Base-by-base conservation (phyloP, 2,797 vertebrate genomes). In the Antrozous pallidus region DNA sequence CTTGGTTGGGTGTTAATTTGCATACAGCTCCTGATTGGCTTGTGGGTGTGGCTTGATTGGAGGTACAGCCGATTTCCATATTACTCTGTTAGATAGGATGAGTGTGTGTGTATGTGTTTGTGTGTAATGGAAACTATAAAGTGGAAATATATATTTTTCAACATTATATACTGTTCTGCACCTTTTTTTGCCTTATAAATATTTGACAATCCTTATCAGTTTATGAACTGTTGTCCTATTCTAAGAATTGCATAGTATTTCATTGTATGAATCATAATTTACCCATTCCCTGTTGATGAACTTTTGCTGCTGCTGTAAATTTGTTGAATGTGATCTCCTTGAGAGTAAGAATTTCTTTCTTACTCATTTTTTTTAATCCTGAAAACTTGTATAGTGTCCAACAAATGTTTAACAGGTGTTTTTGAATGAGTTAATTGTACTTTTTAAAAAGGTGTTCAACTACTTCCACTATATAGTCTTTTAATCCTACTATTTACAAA, bases 281-380 rank as follows among this genome's bases (percentile, higher is more conserved):
- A 87, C 18, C 42, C 31, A 69, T 92, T 85, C 31, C 28, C 42
- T 85, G 42, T 8, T 91, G 33, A 84, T 90, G 56, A 91, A 77
- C 73, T 90, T 87, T 95, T 86, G 65, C 78, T 71, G 17, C 73
- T 77, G 18, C 73, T 74, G 22, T 11, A 69, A 22, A 54, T 73
- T 13, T 63, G 24, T 86, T 92, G 70, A 94, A 73, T 83, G 20
- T 85, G 49, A 96, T 14, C 38, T 93, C 36, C n/a, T 88, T 73
- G 42, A 88, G 26, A 91, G 89, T 91, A 93, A 86, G n/a, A 31
- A 86, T 63, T 87, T 79, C 80, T 73, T 75, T 75, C 38, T 91
- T 77, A 73, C 31, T 90, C 31, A 56, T 92, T 40, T 88, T 22
- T 92, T 92, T 85, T 85, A 91, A 93, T 81, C 31, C 22, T 91